phyloP scores from a whole-genome alignment of 2,113 vertebrate genomes.

The Chaetops frenatus region DNA sequence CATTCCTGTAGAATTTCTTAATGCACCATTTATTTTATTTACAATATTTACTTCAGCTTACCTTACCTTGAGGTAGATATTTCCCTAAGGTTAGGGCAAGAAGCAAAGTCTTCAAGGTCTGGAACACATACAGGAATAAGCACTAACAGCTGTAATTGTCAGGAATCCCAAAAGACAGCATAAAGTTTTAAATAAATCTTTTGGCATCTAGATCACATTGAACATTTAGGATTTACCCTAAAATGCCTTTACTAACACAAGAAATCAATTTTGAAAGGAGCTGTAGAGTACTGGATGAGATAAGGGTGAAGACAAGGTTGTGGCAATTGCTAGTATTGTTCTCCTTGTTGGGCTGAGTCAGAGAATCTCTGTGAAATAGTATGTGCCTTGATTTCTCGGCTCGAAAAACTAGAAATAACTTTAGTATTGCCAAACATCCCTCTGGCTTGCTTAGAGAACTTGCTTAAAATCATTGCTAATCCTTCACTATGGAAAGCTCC shows the following conservation, averaged over 20 bases:
- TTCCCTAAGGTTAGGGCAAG: background rate
- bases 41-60: background rate
- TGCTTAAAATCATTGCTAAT: background rate
- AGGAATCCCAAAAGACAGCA: background rate
- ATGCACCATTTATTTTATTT: background rate
- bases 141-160: background rate
- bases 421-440: background rate
- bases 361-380: background rate
- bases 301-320: background rate
- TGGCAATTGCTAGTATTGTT: background rate
- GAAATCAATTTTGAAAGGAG: background rate
- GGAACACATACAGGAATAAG: background rate
- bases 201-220: background rate
- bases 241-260: background rate
- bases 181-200: background rate
- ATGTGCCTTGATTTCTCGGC: background rate
- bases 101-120: background rate
- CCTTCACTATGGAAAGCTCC: background rate
- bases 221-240: background rate
- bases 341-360: background rate
- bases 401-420: background rate
- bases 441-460: background rate
- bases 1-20: background rate
- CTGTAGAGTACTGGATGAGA: background rate
- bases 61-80: background rate